Base-by-base conservation (phyloP, 2,113 vertebrate species). In the Chloebia gouldiae region DNA sequence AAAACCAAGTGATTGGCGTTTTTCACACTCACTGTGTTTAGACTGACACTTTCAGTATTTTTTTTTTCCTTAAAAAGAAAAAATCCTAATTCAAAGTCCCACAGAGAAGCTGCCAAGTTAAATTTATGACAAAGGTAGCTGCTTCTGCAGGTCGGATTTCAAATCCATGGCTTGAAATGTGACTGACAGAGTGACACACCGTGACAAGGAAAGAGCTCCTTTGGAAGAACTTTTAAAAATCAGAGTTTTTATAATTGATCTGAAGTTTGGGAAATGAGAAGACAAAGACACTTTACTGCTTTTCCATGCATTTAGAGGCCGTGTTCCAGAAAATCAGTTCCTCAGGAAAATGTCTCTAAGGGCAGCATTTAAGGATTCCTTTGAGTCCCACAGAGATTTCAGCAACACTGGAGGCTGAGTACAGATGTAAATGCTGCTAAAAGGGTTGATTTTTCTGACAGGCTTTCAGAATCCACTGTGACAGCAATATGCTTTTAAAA, bases 91-190 rank as follows among this genome's bases (percentile, higher is more conserved):
- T 77, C 56, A 83, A 93, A 96, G 54, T 64, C 11, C 64, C 42
- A 23, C 35, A 59, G 79, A 91, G 86, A 93, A 91, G 28, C 64
- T 81, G 89, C 96, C 81, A 91, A 22, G 31, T 81, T 89, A 40
- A 95, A 94, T 94, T 89, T 44, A 66, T 84, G 57, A 81, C 37
- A 89, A 81, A 95, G 50, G 40, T 23, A 78, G 53, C 45, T 91
- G 57, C 25, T 81, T 90, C 77, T 75, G 81, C 63, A 86, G 54
- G 56, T 45, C n/a, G 66, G 81, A 39, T 70, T 93, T 82, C 50
- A 88, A 49, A 82, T 23, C 85, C 21, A 28, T 5, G 33, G 23
- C 56, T 95, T 71, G 60, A 91, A 95, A 44, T 76, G 31, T 84
- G 88, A 94, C 65, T 91, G 57, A 93, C 92, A 61, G 3, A 11